Base-by-base conservation (phyloP, 2,797 vertebrate species). In the Epinephelus malabaricus region DNA sequence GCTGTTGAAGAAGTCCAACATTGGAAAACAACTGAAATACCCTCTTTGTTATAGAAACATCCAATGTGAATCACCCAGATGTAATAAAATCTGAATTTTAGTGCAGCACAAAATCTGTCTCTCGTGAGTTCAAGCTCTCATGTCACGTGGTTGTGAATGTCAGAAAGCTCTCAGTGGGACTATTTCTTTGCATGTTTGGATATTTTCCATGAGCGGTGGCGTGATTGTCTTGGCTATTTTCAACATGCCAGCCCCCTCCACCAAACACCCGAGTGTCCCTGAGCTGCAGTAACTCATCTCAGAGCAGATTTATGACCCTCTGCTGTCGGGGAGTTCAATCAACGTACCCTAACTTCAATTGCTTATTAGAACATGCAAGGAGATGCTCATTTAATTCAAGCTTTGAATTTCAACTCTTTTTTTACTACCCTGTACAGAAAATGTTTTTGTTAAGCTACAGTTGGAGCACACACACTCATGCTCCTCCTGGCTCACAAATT, bases 211-310 rank as follows among this genome's bases (percentile, higher is more conserved):
- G 43, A 81, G 81, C 30, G 47, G 76, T 66, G 58, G 78, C 14
- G 59, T 85, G 70, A 84, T 83, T 67, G 60, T 81, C 60, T 82
- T 49, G 82, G 78, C 72, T 76, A 30, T 89, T 86, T 82, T 75
- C 64, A 76, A 76, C 83, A 73, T 56, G 69, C 67, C 76, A 65
- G 46, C 73, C 71, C 79, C 51, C 73, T 63, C 11, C 54, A 69
- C 73, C 73, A 60, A 81, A 78, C 78, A 69, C 69, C 51, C 4
- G 49, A 50, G 68, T 27, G n/a, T 90, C 87, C 88, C 88, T 1
- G 47, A 81, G 80, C 82, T 73, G 80, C 84, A 64, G 61, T 87
- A 85, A 88, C 68, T 85, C 85, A 86, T 64, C 64, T 56, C 66
- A 10, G 73, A 65, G 58, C 55, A 80, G 84, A 88, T 88, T 88